A percentile compares a stretch with the other conserved stretches of the same genome.
Conservation (phyloP, 2,113 vertebrate genomes). For the Vidua macroura region DNA sequence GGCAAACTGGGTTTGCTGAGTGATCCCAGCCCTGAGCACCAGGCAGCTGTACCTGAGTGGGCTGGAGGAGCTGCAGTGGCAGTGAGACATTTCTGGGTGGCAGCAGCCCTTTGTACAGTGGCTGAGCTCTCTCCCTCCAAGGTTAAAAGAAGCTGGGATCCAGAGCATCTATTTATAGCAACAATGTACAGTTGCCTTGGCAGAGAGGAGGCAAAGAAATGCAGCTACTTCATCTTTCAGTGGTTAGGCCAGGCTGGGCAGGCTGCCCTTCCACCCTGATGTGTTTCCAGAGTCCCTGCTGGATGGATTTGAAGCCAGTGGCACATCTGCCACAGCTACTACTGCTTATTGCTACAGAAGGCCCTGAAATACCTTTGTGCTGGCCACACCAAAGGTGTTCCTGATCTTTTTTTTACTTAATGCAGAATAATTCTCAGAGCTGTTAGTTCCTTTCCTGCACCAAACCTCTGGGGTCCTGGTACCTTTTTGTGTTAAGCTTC, state of each 20-base stretch:
- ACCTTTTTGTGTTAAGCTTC: background rate
- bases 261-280: background rate
- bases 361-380: background rate
- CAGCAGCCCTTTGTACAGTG: background rate
- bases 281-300: background rate
- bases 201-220: constrained; percentile 29
- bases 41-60: background rate
- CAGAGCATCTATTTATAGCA: constrained; percentile 29
- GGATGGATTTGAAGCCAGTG: background rate
- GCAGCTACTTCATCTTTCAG: constrained; percentile 17
- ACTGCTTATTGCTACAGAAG: background rate
- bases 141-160: constrained; percentile 32
- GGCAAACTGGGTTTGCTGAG: background rate
- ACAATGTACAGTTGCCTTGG: constrained; percentile 48
- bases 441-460: background rate
- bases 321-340: background rate
- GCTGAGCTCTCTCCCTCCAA: background rate
- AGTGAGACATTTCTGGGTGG: background rate
- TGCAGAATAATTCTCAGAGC: background rate
- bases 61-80: background rate
- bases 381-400: background rate
- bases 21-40: background rate
- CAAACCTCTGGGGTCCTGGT: background rate
- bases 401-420: background rate
- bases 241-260: background rate